Conservation (phyloP, 2,888 invertebrate species). For the Cheilosia grossa region DNA sequence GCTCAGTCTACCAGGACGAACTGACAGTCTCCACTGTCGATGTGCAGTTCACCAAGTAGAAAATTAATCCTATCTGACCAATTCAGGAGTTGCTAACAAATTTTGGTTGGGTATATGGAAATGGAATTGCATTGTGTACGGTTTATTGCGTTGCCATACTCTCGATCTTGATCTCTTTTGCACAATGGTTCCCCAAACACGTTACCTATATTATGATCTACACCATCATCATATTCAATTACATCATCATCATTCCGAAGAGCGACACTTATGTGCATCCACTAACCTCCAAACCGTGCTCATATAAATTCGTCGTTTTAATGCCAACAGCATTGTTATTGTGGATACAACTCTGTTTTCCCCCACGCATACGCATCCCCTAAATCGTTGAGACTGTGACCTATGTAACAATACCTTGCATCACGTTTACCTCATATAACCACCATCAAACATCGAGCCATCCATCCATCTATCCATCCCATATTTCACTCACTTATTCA, state of each 20-base stretch:
- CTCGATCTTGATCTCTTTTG: too few relatives aligned
- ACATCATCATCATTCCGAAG: constrained; percentile 13
- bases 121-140: too few relatives aligned
- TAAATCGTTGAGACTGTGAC: constrained; percentile 45
- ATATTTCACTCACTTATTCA: constrained; percentile 42
- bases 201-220: too few relatives aligned
- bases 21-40: too few relatives aligned
- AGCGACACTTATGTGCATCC: constrained; percentile 36
- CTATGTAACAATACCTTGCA: constrained; percentile 52
- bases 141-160: too few relatives aligned
- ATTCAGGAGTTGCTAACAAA: too few relatives aligned
- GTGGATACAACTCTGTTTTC: constrained; percentile 30
- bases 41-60: too few relatives aligned
- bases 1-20: too few relatives aligned
- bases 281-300: neutral
- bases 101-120: too few relatives aligned
- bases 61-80: too few relatives aligned
- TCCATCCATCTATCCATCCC: constrained; percentile 45
- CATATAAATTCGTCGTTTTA: constrained; percentile 8
- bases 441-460: constrained; percentile 34
- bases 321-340: constrained; percentile 50
- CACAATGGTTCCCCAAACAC: too few relatives aligned
- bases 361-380: constrained; percentile 7
- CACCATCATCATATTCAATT: neutral
- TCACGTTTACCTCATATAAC: constrained; percentile 36